Base-by-base conservation (phyloP, 2,888 invertebrate species). In the Euphydryas editha region DNA sequence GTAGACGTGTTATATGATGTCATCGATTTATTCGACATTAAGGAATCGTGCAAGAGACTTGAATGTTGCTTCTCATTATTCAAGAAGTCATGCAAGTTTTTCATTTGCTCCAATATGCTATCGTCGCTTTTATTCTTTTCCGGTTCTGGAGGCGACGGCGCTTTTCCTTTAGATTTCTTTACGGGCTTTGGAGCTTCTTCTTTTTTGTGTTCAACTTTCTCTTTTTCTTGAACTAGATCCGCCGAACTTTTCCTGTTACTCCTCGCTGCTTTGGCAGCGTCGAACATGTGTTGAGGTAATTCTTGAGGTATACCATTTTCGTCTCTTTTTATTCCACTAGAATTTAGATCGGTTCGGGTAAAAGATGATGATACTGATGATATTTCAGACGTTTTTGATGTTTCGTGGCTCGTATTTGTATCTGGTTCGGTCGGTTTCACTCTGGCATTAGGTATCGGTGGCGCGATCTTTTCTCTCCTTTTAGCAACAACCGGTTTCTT, bases 91-190 rank as follows among this genome's bases (percentile, higher is more conserved):
- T 83, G 85, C 0, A 91, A 82, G 60, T 87, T 86, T 46, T 86
- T 86, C 63, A 92, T 70, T 72, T 90, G 90, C 75, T 92, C 92
- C 51, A 92, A 75, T 57, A 91, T 92, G 68, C 90, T 93, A 65
- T 92, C 92, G 69, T 92, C 90, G 13, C 88, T 92, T 82, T 90
- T 92, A 70, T 93, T 93, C 71, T 84, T 92, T 24, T 92, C 92
- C 1, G 74, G 69, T 59, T 93, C 93, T n/a, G 96, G 96, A 0
- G 95, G 96, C 0, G 94, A 94, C 0, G 96, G 96, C 1, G 96
- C 96, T 87, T 96, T 96, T 0, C 96, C 95, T 83, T 96, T 96
- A 51, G 92, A 94, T 80, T 94, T 95, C 75, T 94, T 95, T 1
- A 85, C 78, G 6, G 86, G 81, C 78, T 93, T 91, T 0, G 75